Conservation (phyloP, 2,888 invertebrate genomes). For the Cataglyphis albicans region DNA sequence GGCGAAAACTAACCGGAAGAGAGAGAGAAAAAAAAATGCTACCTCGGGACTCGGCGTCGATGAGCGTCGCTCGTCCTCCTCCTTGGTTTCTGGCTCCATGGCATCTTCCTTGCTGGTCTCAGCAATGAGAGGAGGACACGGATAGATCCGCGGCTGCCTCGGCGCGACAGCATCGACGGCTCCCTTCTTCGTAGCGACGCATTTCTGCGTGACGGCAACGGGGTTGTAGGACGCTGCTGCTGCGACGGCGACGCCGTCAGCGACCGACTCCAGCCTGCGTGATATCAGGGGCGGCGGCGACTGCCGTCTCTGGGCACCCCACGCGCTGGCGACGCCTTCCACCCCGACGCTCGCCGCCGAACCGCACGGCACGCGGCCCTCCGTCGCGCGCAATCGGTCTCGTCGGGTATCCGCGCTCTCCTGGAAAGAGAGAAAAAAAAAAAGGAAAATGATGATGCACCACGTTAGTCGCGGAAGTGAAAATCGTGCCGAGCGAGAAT, state of each 20-base stretch:
- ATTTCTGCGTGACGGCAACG: constrained; percentile 66
- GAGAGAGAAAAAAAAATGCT: constrained; percentile 28
- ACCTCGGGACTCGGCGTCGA: constrained; percentile 82
- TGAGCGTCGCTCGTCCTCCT: constrained; percentile 82
- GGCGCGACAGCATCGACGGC: constrained; percentile 45
- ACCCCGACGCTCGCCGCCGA: constrained; percentile 73
- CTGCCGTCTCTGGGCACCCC: constrained; percentile 49
- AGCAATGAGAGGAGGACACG: constrained; percentile 48
- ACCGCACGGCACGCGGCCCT: constrained; percentile 57
- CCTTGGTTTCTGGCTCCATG: constrained; percentile 82
- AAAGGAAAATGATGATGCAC: background rate
- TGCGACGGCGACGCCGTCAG: constrained; percentile 66
- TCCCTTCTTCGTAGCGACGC: constrained; percentile 60
- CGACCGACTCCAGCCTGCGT: constrained; percentile 73
- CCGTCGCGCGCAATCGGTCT: constrained; percentile 60
- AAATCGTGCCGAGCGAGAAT: background rate
- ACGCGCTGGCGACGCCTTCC: constrained; percentile 69
- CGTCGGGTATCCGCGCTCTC: constrained; percentile 53
- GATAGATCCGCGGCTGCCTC: constrained; percentile 55
- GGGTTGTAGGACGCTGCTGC: constrained; percentile 58
- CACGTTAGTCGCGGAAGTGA: background rate
- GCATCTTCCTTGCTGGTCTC: constrained; percentile 80
- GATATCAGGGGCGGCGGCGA: constrained; percentile 58
- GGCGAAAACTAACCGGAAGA: background rate
- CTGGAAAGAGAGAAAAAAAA: constrained; percentile 48